Evolutionary conservation across 2,113 vertebrate species (phyloP).

Genomic region (Sander vitreus): DNA sequence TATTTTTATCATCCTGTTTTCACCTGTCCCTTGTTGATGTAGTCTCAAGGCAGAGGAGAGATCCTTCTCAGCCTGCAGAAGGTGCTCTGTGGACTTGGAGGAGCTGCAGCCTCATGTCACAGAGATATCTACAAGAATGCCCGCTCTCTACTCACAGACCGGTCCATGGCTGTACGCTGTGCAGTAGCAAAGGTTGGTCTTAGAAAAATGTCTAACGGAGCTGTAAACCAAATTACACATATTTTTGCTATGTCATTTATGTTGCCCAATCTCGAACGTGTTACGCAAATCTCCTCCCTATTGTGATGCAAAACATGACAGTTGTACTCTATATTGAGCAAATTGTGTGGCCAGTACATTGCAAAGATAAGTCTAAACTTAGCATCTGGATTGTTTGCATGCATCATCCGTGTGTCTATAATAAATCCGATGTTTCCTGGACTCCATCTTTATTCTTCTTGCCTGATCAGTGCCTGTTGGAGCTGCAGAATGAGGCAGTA

Average conservation of each 20-base stretch:
- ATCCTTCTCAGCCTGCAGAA: constrained; percentile 98
- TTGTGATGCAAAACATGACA: neutral
- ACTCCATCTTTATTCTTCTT: constrained; percentile 26
- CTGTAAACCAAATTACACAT: neutral
- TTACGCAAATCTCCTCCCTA: neutral
- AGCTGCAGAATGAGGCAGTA: constrained; percentile 98
- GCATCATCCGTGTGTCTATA: neutral
- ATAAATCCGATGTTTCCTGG: neutral
- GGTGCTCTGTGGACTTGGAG: constrained; percentile 93
- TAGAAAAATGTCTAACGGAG: neutral
- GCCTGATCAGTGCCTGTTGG: constrained; percentile 89
- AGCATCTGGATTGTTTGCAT: neutral
- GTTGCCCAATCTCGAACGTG: neutral
- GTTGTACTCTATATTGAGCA: neutral
- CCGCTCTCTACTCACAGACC: constrained; percentile 93
- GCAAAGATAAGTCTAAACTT: neutral
- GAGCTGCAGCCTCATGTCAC: constrained; percentile 97
- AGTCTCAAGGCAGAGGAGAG: constrained; percentile 98
- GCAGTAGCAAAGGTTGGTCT: constrained; percentile 90
- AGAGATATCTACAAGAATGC: constrained; percentile 98
- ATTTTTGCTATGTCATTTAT: constrained; percentile 26
- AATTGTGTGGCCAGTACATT: neutral
- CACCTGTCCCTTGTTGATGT: constrained; percentile 24
- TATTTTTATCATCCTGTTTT: neutral
- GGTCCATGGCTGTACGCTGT: constrained; percentile 98